Evolutionary conservation across 2,797 vertebrate species (phyloP).

Genomic region (Leptoclinus maculatus): DNA sequence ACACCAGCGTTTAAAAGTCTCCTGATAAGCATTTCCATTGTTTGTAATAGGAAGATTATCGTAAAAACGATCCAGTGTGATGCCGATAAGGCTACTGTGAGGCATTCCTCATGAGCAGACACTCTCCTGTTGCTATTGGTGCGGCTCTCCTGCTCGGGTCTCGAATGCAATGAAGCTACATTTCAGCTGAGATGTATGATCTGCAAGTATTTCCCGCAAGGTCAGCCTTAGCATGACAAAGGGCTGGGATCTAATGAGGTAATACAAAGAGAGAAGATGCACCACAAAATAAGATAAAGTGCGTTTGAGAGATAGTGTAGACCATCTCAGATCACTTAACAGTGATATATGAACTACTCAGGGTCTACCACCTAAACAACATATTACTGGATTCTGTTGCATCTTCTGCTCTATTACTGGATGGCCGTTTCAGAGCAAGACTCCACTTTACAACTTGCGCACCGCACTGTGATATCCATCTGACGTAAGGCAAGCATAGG

Average conservation of each 20-base stretch:
- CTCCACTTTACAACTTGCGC: constrained; percentile 69
- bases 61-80: constrained; percentile 50
- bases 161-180: constrained; percentile 4
- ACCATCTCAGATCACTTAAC: constrained; percentile 79
- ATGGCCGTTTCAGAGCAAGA: constrained; percentile 65
- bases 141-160: background rate
- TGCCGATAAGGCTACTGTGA: constrained; percentile 66
- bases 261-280: constrained; percentile 42
- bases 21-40: constrained; percentile 78
- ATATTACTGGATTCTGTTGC: constrained; percentile 77
- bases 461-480: constrained; percentile 75
- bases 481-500: constrained; percentile 82
- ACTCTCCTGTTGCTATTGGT: background rate
- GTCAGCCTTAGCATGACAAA: constrained; percentile 45
- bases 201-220: constrained; percentile 38
- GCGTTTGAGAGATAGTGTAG: constrained; percentile 64
- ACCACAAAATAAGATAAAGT: constrained; percentile 55
- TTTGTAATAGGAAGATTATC: constrained; percentile 70
- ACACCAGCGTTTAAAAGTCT: constrained; percentile 81
- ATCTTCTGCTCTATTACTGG: constrained; percentile 73
- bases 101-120: constrained; percentile 32
- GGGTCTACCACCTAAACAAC: constrained; percentile 81
- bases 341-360: constrained; percentile 82
- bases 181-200: constrained; percentile 20
- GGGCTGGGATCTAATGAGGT: constrained; percentile 44